Conservation (phyloP, 2,113 vertebrate genomes). For the Columbina picui region DNA sequence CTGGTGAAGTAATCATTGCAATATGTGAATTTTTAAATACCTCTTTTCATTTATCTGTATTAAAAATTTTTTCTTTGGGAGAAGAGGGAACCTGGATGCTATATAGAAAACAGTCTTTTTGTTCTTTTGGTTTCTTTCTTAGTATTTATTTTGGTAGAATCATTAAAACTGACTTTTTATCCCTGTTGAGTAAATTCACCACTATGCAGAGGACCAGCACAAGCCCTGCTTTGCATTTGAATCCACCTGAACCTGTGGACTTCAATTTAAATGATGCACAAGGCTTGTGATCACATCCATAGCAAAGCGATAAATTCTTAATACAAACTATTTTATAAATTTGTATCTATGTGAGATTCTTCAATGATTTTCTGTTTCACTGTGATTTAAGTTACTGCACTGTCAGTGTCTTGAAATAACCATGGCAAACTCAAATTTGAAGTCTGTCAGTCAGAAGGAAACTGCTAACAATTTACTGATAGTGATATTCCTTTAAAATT, state of each 20-base stretch:
- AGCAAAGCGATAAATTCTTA: not conserved
- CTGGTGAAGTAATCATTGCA: not conserved
- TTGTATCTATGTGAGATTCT: not conserved
- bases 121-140: not conserved
- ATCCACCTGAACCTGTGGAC: not conserved
- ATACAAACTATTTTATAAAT: not conserved
- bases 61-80: not conserved
- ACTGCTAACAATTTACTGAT: slow-evolving; percentile 16
- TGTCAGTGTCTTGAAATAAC: slow-evolving; percentile 28
- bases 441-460: slow-evolving; percentile 14
- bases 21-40: not conserved
- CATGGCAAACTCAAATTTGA: slow-evolving; percentile 25
- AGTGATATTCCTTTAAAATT: slow-evolving; percentile 6
- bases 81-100: not conserved
- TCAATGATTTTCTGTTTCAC: not conserved
- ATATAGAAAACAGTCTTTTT: not conserved
- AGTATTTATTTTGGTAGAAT: not conserved
- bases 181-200: not conserved
- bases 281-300: not conserved
- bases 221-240: not conserved
- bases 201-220: not conserved
- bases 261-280: not conserved
- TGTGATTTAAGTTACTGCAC: slow-evolving; percentile 13
- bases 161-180: not conserved
- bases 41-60: not conserved